These are phyloP conservation scores for Dyspetes luteomarginatus DNA, from an alignment of 2,888 invertebrate species.

Conservation along the genomic window DNA sequence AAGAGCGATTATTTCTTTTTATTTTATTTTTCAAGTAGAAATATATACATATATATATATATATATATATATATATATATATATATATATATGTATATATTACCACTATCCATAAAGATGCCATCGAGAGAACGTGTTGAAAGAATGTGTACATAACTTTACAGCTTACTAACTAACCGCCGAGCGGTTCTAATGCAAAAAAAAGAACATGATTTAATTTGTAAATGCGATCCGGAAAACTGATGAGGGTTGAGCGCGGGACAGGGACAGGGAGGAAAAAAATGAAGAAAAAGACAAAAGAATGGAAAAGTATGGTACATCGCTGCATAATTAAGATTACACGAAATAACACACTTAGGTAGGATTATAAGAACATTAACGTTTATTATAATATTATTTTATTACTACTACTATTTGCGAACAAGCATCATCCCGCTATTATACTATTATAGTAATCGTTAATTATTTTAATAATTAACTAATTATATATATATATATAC, in stretches of 20 bases:
- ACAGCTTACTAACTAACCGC: slow-evolving; percentile 79
- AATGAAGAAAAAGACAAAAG: slow-evolving; percentile 45
- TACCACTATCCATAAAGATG: slow-evolving; percentile 75
- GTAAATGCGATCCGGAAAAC: slow-evolving; percentile 69
- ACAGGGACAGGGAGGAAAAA: slow-evolving; percentile 10
- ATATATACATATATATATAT: slow-evolving; percentile 64
- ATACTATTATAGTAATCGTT: slow-evolving; percentile 72
- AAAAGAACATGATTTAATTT: slow-evolving; percentile 61
- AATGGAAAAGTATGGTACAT: slow-evolving; percentile 61
- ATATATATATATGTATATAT: slow-evolving; percentile 61
- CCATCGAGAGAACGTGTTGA: slow-evolving; percentile 75
- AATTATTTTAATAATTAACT: slow-evolving; percentile 76
- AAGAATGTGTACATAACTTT: slow-evolving; percentile 80
- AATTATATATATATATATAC: slow-evolving; percentile 68
- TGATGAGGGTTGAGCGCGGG: slow-evolving; percentile 35
- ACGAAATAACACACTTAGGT: slow-evolving; percentile 77
- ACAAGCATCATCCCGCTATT: slow-evolving; percentile 62
- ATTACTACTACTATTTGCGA: slow-evolving; percentile 64
- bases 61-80: slow-evolving; percentile 68
- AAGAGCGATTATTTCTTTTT: slow-evolving; percentile 67
- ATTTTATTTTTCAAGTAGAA: slow-evolving; percentile 67
- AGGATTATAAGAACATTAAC: slow-evolving; percentile 78
- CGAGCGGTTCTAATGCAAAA: slow-evolving; percentile 76
- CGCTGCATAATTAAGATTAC: slow-evolving; percentile 69
- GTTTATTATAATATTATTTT: slow-evolving; percentile 75